A percentile compares a stretch with the other conserved stretches of the same genome.
These are phyloP conservation scores for Chrysochloris asiatica DNA, from an alignment of 2,113 vertebrate genomes.

Conservation along the genomic window DNA sequence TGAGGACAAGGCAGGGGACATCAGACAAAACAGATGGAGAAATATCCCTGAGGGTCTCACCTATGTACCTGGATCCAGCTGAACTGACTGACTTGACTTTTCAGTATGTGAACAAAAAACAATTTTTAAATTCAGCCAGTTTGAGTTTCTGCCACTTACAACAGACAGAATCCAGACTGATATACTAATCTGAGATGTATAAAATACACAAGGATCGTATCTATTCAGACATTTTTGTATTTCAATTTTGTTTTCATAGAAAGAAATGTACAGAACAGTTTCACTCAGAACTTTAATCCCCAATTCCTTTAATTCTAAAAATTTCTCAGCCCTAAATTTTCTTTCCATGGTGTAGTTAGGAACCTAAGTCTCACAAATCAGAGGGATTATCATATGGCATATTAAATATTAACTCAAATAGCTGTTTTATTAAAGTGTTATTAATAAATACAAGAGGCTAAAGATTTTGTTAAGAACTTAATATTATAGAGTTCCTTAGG, in stretches of 20 bases:
- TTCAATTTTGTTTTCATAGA: slow-evolving; percentile 10
- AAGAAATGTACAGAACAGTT: slow-evolving; percentile 29
- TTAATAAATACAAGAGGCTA: background rate
- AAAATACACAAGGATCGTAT: background rate
- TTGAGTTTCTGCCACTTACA: slow-evolving; percentile 25
- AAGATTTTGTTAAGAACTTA: slow-evolving; percentile 6
- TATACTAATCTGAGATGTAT: background rate
- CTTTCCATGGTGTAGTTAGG: background rate
- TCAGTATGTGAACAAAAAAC: background rate
- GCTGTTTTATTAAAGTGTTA: slow-evolving; percentile 28
- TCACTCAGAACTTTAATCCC: background rate
- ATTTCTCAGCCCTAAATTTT: background rate
- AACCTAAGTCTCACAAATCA: background rate
- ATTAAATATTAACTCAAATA: background rate
- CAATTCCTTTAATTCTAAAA: slow-evolving; percentile 39
- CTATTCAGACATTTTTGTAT: slow-evolving; percentile 31
- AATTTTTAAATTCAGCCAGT: background rate
- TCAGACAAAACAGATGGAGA: background rate
- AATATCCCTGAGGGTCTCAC: background rate
- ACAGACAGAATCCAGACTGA: slow-evolving; percentile 9
- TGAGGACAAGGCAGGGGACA: background rate
- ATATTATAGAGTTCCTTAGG: background rate
- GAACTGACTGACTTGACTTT: background rate
- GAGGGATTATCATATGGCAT: background rate
- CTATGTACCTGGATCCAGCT: background rate